These are phyloP conservation scores for Pseudonaja textilis DNA, from an alignment of 2,113 vertebrate genomes.

Conservation along the genomic window DNA sequence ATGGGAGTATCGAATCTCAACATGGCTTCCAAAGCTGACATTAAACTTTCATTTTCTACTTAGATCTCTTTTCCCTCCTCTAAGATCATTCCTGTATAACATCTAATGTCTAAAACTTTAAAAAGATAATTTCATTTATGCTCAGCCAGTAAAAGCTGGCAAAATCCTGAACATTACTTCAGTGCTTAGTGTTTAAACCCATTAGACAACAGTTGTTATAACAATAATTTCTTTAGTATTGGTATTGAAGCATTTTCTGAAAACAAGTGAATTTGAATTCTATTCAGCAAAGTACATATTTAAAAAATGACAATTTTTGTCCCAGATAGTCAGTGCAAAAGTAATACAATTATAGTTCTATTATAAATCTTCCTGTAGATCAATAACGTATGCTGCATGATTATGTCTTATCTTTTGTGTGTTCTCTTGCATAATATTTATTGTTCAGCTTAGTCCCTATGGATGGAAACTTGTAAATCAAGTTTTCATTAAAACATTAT, in stretches of 20 bases:
- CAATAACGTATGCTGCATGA: constrained; percentile 48
- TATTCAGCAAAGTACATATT: background rate
- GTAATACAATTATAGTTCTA: background rate
- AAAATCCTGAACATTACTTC: constrained; percentile 55
- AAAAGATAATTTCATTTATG: constrained; percentile 32
- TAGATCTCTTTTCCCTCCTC: background rate
- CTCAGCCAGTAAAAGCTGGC: constrained; percentile 45
- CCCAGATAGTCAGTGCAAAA: background rate
- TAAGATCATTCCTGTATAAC: constrained; percentile 34
- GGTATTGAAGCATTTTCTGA: constrained; percentile 17
- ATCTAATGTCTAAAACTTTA: constrained; percentile 32
- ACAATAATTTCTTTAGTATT: constrained; percentile 18
- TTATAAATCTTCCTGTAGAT: constrained; percentile 12
- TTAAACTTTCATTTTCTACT: background rate
- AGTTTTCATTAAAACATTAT: background rate
- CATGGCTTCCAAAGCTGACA: too few relatives aligned
- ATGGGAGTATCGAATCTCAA: too few relatives aligned
- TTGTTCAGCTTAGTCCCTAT: constrained; percentile 35
- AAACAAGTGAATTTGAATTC: constrained; percentile 5
- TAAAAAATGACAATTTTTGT: background rate
- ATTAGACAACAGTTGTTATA: constrained; percentile 42
- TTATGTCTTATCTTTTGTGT: constrained; percentile 44
- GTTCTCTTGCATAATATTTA: constrained; percentile 45
- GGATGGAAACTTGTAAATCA: constrained; percentile 22
- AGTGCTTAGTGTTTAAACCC: constrained; percentile 50